Evolutionary conservation across 2,797 vertebrate species (phyloP), one percentile per base, ranked within the genome.

Genomic region (Pyrocephalus nanus): DNA sequence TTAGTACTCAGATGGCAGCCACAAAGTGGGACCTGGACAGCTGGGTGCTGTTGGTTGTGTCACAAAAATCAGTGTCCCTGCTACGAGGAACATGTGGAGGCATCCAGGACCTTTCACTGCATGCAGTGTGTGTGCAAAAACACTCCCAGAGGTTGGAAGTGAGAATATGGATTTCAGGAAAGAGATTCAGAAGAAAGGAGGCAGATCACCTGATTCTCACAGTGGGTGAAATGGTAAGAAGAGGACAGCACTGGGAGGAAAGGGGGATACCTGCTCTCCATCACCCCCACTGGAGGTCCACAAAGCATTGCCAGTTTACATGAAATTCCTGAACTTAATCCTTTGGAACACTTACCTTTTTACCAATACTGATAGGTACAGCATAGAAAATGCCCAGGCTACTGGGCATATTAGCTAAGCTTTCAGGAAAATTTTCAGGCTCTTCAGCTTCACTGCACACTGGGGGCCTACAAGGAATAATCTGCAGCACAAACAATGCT

Each of bases 401-500:
- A 89, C 69, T 72, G 66, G 43, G 43, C 30, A 20, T 29, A 73
- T 21, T 40, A 79, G 27, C 20, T 6, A 74, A 64, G 8, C 42
- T 89, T 88, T 88, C 1, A 2, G 55, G 19, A 70, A 47, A 22
- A 40, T 19, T 69, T 88, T 77, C 70, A 86, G 51, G 20, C 81
- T 66, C 65, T 78, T 71, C 71, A 86, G 75, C 51, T 64, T 77
- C 30, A 25, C 42, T 47, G 43, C 40, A 36, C 38, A 36, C 25
- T 78, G 51, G 12, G 57, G 62, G 15, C 66, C 66, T 65, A 54
- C 64, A 67, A 21, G 74, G 40, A 93, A 84, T 40, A 72, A 88
- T 62, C 27, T 47, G 55, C 13, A 91, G 77, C 77, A 91, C 55
- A 87, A 89, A 92, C 60, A 76, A 12, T 50, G 81, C 6, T 72